These are phyloP conservation scores for Pseudomyrmex pallidus DNA, from an alignment of 1,140 invertebrate species.

Conservation along the genomic window DNA sequence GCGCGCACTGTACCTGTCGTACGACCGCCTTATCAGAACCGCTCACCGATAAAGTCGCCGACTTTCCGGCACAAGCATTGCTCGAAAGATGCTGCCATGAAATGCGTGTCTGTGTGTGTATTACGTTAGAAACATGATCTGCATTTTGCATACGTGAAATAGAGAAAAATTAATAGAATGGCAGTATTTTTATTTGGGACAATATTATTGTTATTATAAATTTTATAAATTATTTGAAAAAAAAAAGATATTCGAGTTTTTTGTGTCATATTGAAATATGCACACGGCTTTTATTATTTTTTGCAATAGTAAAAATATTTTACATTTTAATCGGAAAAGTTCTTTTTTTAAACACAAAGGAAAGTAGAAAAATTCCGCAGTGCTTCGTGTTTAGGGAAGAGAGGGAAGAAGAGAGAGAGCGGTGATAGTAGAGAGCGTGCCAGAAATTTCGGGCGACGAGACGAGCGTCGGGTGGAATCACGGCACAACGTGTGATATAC, in stretches of 20 bases:
- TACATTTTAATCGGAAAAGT: background rate
- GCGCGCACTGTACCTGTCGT: conserved; percentile 49
- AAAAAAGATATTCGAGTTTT: too few relatives aligned
- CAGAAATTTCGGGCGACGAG: conserved; percentile 42
- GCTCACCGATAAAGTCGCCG: conserved; percentile 57
- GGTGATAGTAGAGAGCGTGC: conserved; percentile 4
- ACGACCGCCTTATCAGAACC: conserved; percentile 38
- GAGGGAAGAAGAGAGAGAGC: background rate
- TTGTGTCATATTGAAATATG: too few relatives aligned
- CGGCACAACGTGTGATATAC: conserved; percentile 31
- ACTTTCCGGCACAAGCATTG: conserved; percentile 11
- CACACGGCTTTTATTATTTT: background rate
- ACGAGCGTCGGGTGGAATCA: conserved; percentile 34
- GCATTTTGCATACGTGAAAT: too few relatives aligned
- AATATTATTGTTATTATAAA: too few relatives aligned
- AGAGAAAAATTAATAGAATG: too few relatives aligned
- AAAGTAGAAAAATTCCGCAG: background rate
- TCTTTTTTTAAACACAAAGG: background rate
- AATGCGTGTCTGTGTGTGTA: background rate
- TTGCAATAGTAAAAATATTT: background rate
- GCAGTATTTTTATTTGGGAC: too few relatives aligned
- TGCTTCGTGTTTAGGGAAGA: background rate
- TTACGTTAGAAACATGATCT: background rate
- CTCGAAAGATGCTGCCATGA: conserved; percentile 20
- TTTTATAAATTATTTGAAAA: too few relatives aligned